Conservation (phyloP, 2,888 invertebrate species). For the Leptinotarsa peninsularis region DNA sequence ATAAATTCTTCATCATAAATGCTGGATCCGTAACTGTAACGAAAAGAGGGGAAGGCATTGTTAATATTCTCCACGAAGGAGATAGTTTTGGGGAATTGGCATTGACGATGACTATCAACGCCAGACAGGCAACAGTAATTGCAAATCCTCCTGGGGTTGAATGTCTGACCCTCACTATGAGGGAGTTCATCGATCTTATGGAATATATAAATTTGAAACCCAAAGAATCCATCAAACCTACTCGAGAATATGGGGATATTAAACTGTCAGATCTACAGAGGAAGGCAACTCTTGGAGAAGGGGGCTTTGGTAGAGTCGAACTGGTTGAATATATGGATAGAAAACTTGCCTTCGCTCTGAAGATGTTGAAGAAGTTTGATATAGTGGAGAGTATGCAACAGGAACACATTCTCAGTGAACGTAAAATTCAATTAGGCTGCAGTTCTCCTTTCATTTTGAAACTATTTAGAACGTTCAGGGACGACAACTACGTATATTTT, state of each 20-base stretch:
- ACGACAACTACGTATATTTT: constrained; percentile 91
- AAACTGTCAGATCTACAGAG: constrained; percentile 81
- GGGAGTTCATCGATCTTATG: constrained; percentile 83
- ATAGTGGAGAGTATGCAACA: constrained; percentile 77
- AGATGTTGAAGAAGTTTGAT: constrained; percentile 76
- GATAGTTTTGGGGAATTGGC: constrained; percentile 60
- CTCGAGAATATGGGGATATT: constrained; percentile 38
- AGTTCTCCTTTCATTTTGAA: constrained; percentile 68
- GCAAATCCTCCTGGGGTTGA: constrained; percentile 81
- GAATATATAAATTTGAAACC: constrained; percentile 59
- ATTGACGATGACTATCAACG: constrained; percentile 75
- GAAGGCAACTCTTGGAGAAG: constrained; percentile 86
- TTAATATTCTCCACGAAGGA: constrained; percentile 22
- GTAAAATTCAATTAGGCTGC: constrained; percentile 69
- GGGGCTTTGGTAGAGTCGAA: constrained; percentile 92
- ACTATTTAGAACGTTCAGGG: constrained; percentile 88
- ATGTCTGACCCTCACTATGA: constrained; percentile 85
- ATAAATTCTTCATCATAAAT: constrained; percentile 90
- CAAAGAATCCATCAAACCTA: background rate
- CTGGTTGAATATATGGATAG: constrained; percentile 66
- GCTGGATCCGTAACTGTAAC: constrained; percentile 82
- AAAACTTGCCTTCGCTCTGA: constrained; percentile 72
- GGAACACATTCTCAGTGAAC: constrained; percentile 77
- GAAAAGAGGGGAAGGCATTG: constrained; percentile 66
- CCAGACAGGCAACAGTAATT: constrained; percentile 89